Percentiles rank a stretch among this genome's conserved stretches.
These are phyloP conservation scores for Tolmerus cingulatus DNA, from an alignment of 2,888 invertebrate genomes.

Conservation along the genomic window DNA sequence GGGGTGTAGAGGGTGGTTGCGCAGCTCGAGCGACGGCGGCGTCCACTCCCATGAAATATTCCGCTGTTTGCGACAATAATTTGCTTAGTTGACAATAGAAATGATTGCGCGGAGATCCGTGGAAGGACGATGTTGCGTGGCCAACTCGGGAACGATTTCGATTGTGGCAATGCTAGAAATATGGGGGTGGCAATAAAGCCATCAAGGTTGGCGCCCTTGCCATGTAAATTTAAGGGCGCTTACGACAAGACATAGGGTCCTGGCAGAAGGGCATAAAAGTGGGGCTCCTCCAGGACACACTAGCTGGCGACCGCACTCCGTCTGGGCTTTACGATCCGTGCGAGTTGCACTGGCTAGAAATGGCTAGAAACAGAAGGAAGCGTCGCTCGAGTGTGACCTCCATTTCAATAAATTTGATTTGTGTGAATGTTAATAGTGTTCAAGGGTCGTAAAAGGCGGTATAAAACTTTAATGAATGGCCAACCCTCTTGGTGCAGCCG, in stretches of 20 bases:
- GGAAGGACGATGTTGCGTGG: slow-evolving; percentile 1
- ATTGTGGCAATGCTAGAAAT: slow-evolving; percentile 4
- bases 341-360: not conserved
- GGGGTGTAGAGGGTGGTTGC: not conserved
- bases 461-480: slow-evolving; percentile 46
- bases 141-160: not conserved
- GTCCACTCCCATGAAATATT: slow-evolving; percentile 44
- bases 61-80: slow-evolving; percentile 44
- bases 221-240: not conserved
- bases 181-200: not conserved
- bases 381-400: not conserved
- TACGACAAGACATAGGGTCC: not conserved
- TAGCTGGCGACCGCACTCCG: not conserved
- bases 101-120: slow-evolving; percentile 29
- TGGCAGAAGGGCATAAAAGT: not conserved
- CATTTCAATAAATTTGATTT: slow-evolving; percentile 46
- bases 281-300: not conserved
- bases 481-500: not conserved
- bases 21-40: not conserved
- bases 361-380: slow-evolving; percentile 9
- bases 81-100: slow-evolving; percentile 46
- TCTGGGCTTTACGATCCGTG: not conserved
- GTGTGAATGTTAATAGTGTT: slow-evolving; percentile 46
- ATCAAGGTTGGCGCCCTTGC: not conserved
- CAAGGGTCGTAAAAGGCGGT: slow-evolving; percentile 36